Conservation (phyloP, 1,140 invertebrate species). For the Helicoverpa armigera region DNA sequence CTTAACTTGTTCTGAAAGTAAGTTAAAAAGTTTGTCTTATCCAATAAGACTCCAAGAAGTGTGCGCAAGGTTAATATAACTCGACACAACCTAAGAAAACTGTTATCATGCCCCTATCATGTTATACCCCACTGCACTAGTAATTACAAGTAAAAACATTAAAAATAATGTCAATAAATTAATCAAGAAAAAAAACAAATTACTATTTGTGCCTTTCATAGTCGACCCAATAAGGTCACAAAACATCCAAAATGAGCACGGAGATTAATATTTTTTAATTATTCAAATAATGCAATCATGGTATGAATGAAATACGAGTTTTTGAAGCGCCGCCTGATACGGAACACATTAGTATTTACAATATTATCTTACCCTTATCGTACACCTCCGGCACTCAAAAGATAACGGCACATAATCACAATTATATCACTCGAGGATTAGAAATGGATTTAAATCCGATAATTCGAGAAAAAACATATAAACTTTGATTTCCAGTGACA, state of each 20-base stretch:
- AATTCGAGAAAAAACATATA: slow-evolving; percentile 76
- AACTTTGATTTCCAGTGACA: slow-evolving; percentile 78
- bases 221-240: slow-evolving; percentile 6
- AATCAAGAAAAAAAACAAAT: slow-evolving; percentile 9
- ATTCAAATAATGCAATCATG: slow-evolving; percentile 61
- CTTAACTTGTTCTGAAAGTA: slow-evolving; percentile 5
- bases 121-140: slow-evolving; percentile 1
- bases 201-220: neutral
- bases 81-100: neutral
- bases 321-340: slow-evolving; percentile 66
- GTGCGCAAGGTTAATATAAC: neutral
- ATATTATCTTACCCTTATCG: slow-evolving; percentile 80
- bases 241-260: slow-evolving; percentile 8
- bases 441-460: slow-evolving; percentile 63
- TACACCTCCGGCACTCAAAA: slow-evolving; percentile 69
- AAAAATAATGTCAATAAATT: neutral
- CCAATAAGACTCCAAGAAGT: slow-evolving; percentile 9
- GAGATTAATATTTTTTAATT: slow-evolving; percentile 43
- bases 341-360: slow-evolving; percentile 65
- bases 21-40: neutral
- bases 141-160: slow-evolving; percentile 32
- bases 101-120: slow-evolving; percentile 13
- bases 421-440: slow-evolving; percentile 70
- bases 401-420: slow-evolving; percentile 84
- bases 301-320: slow-evolving; percentile 63